Evolutionary conservation across 1,140 invertebrate species (phyloP).

Genomic region (Triops cancriformis): DNA sequence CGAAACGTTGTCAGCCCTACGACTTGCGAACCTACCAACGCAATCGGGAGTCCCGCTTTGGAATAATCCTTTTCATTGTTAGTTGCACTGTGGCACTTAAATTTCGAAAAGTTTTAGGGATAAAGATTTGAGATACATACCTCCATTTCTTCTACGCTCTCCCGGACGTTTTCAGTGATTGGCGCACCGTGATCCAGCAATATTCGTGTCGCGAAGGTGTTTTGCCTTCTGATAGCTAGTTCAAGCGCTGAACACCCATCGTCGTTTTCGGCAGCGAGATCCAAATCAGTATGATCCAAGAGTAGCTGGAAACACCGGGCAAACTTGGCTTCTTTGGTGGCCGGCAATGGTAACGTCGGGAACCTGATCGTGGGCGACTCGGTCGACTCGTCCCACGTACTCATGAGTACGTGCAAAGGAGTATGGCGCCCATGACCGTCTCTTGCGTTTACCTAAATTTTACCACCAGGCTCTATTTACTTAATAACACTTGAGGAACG

Average conservation of each 20-base stretch:
- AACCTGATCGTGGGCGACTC: not conserved
- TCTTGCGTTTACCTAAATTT: conserved; percentile 17
- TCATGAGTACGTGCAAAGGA: conserved; percentile 26
- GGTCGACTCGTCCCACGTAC: conserved; percentile 20
- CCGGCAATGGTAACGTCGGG: not conserved
- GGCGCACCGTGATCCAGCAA: conserved; percentile 22
- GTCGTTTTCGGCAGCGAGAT: conserved; percentile 25
- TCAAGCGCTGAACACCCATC: conserved; percentile 24
- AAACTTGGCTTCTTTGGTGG: conserved; percentile 8
- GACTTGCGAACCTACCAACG: too few species aligned
- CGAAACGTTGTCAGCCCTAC: too few species aligned
- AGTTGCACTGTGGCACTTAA: too few species aligned
- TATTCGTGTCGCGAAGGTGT: conserved; percentile 19
- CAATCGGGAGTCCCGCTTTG: too few species aligned
- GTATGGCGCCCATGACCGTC: conserved; percentile 18
- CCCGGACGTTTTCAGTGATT: conserved; percentile 22
- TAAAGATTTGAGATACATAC: not conserved
- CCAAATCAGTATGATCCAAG: conserved; percentile 23
- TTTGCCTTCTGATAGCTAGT: conserved; percentile 22
- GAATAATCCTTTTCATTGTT: too few species aligned
- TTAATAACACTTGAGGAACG: not conserved
- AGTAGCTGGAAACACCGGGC: conserved; percentile 21
- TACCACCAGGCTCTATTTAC: not conserved
- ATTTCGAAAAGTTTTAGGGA: conserved; percentile 10
- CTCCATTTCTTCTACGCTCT: conserved; percentile 22